phyloP scores from a whole-genome alignment of 2,113 vertebrate species.

The Ochotona curzoniae region DNA sequence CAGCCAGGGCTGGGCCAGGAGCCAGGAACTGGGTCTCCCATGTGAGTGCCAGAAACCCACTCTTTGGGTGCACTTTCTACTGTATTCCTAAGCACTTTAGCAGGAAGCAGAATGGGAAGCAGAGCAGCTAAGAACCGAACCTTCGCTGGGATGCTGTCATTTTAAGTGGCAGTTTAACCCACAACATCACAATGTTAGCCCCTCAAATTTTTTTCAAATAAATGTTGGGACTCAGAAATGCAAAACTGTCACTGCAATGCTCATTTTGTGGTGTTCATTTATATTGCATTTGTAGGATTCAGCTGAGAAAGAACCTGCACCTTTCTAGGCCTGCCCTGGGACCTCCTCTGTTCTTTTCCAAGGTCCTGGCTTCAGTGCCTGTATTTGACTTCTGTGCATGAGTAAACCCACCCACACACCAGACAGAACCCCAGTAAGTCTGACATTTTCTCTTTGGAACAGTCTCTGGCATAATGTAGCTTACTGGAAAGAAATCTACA shows the following conservation, averaged over 20 bases:
- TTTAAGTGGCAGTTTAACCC: too few species aligned
- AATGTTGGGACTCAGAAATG: neutral
- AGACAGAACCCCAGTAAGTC: slow-evolving; percentile 69
- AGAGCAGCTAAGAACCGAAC: too few species aligned
- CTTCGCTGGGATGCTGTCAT: too few species aligned
- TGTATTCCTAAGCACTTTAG: too few species aligned
- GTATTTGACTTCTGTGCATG: slow-evolving; percentile 81
- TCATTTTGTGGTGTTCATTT: neutral
- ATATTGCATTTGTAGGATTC: slow-evolving; percentile 13
- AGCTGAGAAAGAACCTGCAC: slow-evolving; percentile 51
- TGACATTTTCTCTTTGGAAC: slow-evolving; percentile 82
- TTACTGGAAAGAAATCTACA: slow-evolving; percentile 74
- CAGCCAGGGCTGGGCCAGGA: too few species aligned
- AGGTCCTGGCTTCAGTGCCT: slow-evolving; percentile 64
- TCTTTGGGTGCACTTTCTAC: too few species aligned
- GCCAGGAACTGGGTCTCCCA: too few species aligned
- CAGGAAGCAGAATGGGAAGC: too few species aligned
- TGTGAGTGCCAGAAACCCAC: too few species aligned
- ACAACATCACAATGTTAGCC: too few species aligned
- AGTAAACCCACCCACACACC: slow-evolving; percentile 80
- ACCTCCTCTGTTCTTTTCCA: slow-evolving; percentile 61
- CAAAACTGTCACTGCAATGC: neutral
- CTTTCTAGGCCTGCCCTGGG: slow-evolving; percentile 52
- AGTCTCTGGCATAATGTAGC: slow-evolving; percentile 65
- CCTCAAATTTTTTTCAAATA: neutral